A percentile compares a stretch with the other conserved stretches of the same genome.
Conservation (phyloP, 2,797 vertebrate genomes). For the Brachyrhaphis roseni region DNA sequence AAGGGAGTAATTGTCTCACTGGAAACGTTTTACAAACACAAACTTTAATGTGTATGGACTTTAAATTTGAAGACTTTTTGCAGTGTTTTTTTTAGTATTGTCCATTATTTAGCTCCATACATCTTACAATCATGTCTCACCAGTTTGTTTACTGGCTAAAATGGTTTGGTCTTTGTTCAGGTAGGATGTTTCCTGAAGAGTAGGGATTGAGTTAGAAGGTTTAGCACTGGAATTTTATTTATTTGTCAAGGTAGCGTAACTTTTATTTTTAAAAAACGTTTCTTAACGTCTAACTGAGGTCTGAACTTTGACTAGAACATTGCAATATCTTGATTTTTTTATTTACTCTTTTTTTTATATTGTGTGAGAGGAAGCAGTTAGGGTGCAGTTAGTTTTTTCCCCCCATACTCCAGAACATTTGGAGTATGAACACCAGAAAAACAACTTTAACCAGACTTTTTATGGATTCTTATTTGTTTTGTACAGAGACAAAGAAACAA, state of each 20-base stretch:
- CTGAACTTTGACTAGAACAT: neutral
- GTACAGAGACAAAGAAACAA: neutral
- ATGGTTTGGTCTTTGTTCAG: neutral
- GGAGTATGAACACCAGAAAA: neutral
- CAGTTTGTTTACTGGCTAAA: neutral
- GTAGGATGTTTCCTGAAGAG: neutral
- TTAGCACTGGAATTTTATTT: neutral
- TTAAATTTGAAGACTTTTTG: neutral
- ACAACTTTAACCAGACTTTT: neutral
- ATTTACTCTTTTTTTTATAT: neutral
- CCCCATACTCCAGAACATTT: neutral
- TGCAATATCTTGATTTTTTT: neutral
- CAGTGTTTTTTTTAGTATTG: neutral
- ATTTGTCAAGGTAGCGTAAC: no score
- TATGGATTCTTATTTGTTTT: neutral
- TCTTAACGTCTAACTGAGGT: neutral
- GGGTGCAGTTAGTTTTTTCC: neutral
- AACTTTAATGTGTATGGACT: neutral
- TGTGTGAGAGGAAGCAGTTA: neutral
- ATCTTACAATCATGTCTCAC: neutral
- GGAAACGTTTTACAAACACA: neutral
- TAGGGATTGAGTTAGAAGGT: neutral
- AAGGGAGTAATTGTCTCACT: neutral
- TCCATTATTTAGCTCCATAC: neutral
- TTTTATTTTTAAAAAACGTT: no score